Percentiles rank a stretch among this genome's conserved stretches.
Evolutionary conservation across 2,797 vertebrate genomes (phyloP).

Genomic region (Hydrocynus forskahlii): DNA sequence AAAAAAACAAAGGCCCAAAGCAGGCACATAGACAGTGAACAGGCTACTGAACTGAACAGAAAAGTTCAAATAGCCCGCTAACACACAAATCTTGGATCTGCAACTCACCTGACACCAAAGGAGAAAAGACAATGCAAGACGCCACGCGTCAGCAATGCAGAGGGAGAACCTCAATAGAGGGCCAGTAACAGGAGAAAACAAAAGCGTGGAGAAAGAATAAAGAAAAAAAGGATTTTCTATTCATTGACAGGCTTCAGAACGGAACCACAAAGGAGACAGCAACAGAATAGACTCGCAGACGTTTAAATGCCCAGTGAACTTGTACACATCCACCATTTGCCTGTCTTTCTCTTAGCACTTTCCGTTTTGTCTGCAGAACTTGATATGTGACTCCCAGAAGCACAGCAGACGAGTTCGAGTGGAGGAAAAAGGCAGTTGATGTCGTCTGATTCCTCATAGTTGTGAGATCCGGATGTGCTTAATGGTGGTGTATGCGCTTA

Average conservation of each 20-base stretch:
- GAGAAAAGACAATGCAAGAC: conserved; percentile 42
- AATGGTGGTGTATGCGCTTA: background rate
- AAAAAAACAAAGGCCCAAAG: conserved; percentile 21
- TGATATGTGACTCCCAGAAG: conserved; percentile 36
- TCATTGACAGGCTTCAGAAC: conserved; percentile 42
- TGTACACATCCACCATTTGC: conserved; percentile 38
- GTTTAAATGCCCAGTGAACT: conserved; percentile 33
- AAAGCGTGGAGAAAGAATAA: background rate
- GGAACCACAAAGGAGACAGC: background rate
- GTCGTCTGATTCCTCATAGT: conserved; percentile 4
- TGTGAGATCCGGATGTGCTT: conserved; percentile 3
- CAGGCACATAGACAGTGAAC: conserved; percentile 33
- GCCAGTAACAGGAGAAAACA: background rate
- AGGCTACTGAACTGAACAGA: background rate
- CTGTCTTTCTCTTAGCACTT: conserved; percentile 30
- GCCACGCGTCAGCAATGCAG: conserved; percentile 32
- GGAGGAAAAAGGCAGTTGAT: background rate
- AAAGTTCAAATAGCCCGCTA: conserved; percentile 42
- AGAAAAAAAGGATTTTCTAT: conserved; percentile 8
- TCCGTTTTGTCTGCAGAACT: conserved; percentile 29
- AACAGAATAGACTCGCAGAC: background rate
- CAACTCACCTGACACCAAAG: conserved; percentile 44
- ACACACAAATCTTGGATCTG: conserved; percentile 15
- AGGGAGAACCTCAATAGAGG: conserved; percentile 32
- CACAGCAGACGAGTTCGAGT: conserved; percentile 21